Base-by-base conservation (phyloP, 2,113 vertebrate species). In the Sylvilagus bachmani region DNA sequence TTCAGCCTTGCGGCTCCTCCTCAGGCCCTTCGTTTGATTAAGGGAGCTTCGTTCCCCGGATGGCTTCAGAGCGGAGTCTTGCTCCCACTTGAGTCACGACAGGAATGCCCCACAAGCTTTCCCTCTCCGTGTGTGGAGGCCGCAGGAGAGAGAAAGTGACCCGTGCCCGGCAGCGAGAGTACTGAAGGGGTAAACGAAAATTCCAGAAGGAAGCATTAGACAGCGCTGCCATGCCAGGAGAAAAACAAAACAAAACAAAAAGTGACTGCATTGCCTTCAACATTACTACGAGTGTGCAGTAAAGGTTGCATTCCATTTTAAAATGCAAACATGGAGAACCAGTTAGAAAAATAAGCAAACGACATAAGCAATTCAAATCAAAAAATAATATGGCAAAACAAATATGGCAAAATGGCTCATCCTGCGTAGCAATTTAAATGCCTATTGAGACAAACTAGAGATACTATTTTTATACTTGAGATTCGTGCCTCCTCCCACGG, bases 1-100 rank as follows among this genome's bases (percentile, higher is more conserved):
- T 70, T 53, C 75, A 94, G 94, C 93, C 97, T 84, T 5, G 75
- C 90, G 91, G 93, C 66, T 88, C 71, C 85, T 89, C 96, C 86
- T 44, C 71, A 61, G 94, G 96, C 70, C 81, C 89, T 92, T 87
- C 86, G 75, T 95, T 94, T 97, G 74, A 96, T 97, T 95, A 88
- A 94, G 89, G 49, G 79, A 95, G 95, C 90, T 95, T 90, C 74
- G 91, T 89, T 85, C 84, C 93, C n/a, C 31, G 84, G 84, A 58
- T 80, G 69, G 49, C 5, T 84, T 77, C 71, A 13, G 86, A 74
- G 55, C 77, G 31, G 1, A 14, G 55, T 0, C 0, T 27, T 6
- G 73, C 84, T 64, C 73, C 77, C 74, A 44, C 84, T 31, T 87
- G 44, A 71, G 85, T 70, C 44, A 5, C 24, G 87, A 92, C 97